Base-by-base conservation (phyloP, 2,113 vertebrate species). In the Gallinago undulata region DNA sequence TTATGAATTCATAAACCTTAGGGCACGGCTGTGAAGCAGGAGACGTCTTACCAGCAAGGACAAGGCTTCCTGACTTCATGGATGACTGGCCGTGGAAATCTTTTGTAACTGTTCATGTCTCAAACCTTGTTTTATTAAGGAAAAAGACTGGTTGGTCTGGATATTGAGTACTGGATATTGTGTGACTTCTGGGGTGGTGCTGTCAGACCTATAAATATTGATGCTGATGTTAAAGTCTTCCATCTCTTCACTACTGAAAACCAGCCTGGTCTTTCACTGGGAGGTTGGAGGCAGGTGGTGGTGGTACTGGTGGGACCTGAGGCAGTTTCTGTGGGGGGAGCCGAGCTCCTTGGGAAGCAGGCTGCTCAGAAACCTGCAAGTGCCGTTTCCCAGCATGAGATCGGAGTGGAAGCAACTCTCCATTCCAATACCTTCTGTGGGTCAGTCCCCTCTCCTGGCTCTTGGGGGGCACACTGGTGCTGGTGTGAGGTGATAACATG, bases 151-250 rank as follows among this genome's bases (percentile, higher is more conserved):
- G 25, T 23, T 48, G 37, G 30, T 17, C 50, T 7, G n/a, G n/a
- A n/a, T n/a, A n/a, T n/a, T n/a, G 2, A 5, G 27, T 19, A 2
- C 25, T 28, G n/a, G 28, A 4, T 53, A 4, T 5, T 35, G 39
- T n/a, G 47, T 48, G 21, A 2, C 39, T 55, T 21, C 43, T n/a
- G 80, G 50, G 64, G 37, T 62, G 33, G 16, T 33, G 47, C 48
- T 75, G 51, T 17, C 82, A 53, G 16, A 60, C 25, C 50, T 35
- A 1, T 28, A 24, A 19, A 28, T 53, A 10, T 2, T 1, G 0
- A 10, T 47, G 8, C 39, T 35, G 53, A 12, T 9, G 74, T 35
- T 19, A 5, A 24, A 14, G 30, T 25, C 59, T n/a, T 53, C 41
- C 35, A 19, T 19, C 37, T 37, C 57, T 19, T 15, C 70, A 17